Evolutionary conservation across 1,140 invertebrate genomes (phyloP).

Genomic region (Lineus longissimus): DNA sequence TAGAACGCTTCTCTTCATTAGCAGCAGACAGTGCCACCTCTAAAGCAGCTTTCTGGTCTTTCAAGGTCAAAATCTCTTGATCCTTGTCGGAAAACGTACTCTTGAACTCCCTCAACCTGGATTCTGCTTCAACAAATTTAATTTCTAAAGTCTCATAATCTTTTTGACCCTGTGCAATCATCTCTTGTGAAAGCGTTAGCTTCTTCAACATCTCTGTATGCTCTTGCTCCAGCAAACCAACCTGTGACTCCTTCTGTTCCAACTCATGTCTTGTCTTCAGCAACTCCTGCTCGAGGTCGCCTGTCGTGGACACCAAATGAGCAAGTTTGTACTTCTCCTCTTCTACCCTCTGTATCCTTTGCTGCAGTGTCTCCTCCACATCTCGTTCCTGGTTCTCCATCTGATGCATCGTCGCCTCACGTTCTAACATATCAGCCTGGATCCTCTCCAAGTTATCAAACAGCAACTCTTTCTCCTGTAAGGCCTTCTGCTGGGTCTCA

Average conservation of each 20-base stretch:
- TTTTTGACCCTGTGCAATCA: slow-evolving; percentile 49
- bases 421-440: slow-evolving; percentile 55
- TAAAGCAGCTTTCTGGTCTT: slow-evolving; percentile 50
- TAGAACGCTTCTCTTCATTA: slow-evolving; percentile 51
- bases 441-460: slow-evolving; percentile 55
- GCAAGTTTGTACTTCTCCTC: slow-evolving; percentile 43
- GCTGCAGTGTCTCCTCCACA: slow-evolving; percentile 46
- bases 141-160: slow-evolving; percentile 46
- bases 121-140: slow-evolving; percentile 47
- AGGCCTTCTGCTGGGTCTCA: slow-evolving; percentile 49
- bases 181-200: slow-evolving; percentile 48
- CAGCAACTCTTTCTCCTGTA: slow-evolving; percentile 54
- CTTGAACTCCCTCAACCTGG: slow-evolving; percentile 41
- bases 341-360: slow-evolving; percentile 47
- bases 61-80: slow-evolving; percentile 43
- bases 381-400: slow-evolving; percentile 49
- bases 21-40: slow-evolving; percentile 49
- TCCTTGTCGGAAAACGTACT: slow-evolving; percentile 39
- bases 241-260: slow-evolving; percentile 41
- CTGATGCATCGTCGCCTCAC: slow-evolving; percentile 53
- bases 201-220: slow-evolving; percentile 51
- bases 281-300: slow-evolving; percentile 49
- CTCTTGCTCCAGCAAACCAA: slow-evolving; percentile 48
- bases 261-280: slow-evolving; percentile 45
- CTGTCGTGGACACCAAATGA: slow-evolving; percentile 36